Evolutionary conservation across 1,140 invertebrate genomes (phyloP), one percentile per base, ranked within the genome.

Genomic region (Lepidurus couesii): DNA sequence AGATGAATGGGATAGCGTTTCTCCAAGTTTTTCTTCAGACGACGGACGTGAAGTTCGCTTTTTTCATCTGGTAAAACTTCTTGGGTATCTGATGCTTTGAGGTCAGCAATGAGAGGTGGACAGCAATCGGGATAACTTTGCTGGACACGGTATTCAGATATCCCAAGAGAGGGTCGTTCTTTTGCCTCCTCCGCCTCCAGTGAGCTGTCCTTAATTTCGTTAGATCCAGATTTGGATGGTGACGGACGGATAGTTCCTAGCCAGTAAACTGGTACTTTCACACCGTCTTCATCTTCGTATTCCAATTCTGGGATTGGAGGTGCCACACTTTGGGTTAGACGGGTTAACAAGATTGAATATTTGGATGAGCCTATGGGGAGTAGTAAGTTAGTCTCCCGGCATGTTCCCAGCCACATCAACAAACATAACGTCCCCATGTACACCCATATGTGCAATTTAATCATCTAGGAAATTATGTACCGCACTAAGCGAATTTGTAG

Each of bases 1-100:
- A 80, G 21, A 53, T 80, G 79, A 47, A 74, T 74, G 7, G 79
- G 79, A 44, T 73, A 80, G 5, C 79, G 47, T 77, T 80, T 80
- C n/a, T 65, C 53, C 3, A 7, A n/a, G 21, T 65, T 65, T 65
- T 65, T 65, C n/a, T 65, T 65, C 13, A 7, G 53, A 65, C 53
- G 53, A 65, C 34, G 34, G 34, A 34, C 34, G 34, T 13, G 6
- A 10, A 21, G 1, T 65, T 65, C 53, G 13, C 6, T n/a, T 6
- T 65, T 16, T 21, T 65, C 53, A n/a, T 65, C 1, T 21, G 21
- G 21, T 7, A 65, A 21, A 13, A n/a, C 53, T 65, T n/a, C 16
- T 65, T 65, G 16, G 8, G 16, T 21, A 1, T 65, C 53, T 16
- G 53, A 4, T 34, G 34, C 2, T 34, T 34, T 65, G 3, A 1